These are phyloP conservation scores for Ectemnius cavifrons DNA, from an alignment of 2,888 invertebrate genomes.

Conservation along the genomic window DNA sequence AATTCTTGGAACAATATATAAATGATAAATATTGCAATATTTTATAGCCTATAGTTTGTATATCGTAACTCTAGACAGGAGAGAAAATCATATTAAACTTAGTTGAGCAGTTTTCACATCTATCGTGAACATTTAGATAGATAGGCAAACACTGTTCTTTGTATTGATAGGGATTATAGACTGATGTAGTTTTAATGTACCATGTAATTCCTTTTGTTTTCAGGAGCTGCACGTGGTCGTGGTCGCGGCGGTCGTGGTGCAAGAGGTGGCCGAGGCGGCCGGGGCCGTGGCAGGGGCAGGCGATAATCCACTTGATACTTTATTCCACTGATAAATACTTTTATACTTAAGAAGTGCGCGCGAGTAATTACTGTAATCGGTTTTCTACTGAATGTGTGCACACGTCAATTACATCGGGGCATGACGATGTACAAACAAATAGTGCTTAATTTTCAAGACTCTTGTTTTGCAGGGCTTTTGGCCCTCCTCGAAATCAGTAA, in stretches of 20 bases:
- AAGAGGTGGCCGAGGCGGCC: slow-evolving; percentile 86
- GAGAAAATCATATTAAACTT: no score
- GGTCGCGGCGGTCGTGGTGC: slow-evolving; percentile 86
- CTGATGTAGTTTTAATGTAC: no score
- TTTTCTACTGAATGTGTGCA: slow-evolving; percentile 20
- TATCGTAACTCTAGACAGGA: no score
- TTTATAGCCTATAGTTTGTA: no score
- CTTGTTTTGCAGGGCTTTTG: neutral
- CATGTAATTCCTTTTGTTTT: slow-evolving; percentile 6
- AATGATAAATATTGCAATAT: no score
- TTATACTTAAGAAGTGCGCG: slow-evolving; percentile 19
- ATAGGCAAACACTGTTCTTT: no score
- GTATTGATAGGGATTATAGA: no score
- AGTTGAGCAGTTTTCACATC: no score
- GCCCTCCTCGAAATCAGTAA: neutral
- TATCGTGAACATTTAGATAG: no score
- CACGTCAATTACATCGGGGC: slow-evolving; percentile 18
- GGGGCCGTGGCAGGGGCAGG: slow-evolving; percentile 83
- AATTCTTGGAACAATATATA: no score
- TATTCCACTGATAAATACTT: slow-evolving; percentile 32
- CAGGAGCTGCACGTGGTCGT: slow-evolving; percentile 83
- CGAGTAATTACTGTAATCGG: slow-evolving; percentile 9
- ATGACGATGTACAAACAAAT: slow-evolving; percentile 6
- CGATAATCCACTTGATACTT: slow-evolving; percentile 71
- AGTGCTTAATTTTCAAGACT: slow-evolving; percentile 30